A percentile compares a stretch with the other conserved stretches of the same genome.
phyloP scores from a whole-genome alignment of 2,888 invertebrate genomes.

The Odontothrips loti region DNA sequence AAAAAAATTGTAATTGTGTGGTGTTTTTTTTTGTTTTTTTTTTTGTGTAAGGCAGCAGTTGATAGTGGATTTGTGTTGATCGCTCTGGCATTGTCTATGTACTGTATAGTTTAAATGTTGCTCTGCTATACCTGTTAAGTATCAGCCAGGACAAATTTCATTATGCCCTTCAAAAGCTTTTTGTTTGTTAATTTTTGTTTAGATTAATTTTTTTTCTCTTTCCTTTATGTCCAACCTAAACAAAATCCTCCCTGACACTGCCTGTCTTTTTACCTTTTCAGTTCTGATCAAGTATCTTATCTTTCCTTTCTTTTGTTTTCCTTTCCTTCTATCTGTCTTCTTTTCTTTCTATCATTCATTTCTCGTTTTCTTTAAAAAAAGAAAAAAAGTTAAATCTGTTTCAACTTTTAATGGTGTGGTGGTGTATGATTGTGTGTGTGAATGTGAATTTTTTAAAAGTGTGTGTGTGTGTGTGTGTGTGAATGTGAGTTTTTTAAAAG shows the following conservation, averaged over 20 bases:
- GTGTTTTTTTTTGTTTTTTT: no score
- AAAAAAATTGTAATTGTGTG: no score
- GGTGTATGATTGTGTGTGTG: background rate
- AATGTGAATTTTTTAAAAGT: background rate
- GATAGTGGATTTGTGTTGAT: no score
- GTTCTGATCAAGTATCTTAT: background rate
- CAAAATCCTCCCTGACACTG: background rate
- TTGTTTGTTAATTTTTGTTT: background rate
- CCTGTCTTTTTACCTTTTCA: background rate
- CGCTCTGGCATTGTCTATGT: no score
- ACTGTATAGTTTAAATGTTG: no score
- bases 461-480: background rate
- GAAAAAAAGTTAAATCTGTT: background rate
- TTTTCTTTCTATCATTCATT: background rate
- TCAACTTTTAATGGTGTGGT: background rate
- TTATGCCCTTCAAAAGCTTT: no score
- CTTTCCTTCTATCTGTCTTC: background rate
- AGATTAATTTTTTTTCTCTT: background rate
- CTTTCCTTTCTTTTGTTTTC: background rate
- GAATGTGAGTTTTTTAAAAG: background rate
- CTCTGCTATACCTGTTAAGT: background rate
- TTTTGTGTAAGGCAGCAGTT: no score
- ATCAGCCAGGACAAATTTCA: background rate
- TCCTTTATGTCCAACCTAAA: background rate
- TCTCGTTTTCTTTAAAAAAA: background rate